Evolutionary conservation across 1,140 invertebrate genomes (phyloP).

Genomic region (Anadara kagoshimensis): DNA sequence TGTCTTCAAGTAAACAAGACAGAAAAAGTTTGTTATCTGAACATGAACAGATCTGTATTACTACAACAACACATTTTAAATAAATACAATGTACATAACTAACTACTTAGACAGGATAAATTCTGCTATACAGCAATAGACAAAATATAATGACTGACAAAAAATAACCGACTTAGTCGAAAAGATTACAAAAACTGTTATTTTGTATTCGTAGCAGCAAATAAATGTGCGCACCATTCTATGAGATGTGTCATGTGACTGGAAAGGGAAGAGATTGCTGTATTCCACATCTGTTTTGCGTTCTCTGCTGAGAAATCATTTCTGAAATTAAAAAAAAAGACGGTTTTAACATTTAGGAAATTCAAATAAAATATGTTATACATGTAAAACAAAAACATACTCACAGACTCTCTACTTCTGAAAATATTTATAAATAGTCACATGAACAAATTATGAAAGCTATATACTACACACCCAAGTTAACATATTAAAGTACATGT

Average conservation of each 20-base stretch:
- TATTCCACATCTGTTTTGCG: conserved; percentile 27
- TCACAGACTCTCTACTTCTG: background rate
- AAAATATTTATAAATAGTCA: background rate
- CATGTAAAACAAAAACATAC: background rate
- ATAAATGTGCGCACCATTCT: conserved; percentile 33
- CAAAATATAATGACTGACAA: too few relatives aligned
- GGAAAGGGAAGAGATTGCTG: conserved; percentile 28
- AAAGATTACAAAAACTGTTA: too few relatives aligned
- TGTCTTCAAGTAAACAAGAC: too few relatives aligned
- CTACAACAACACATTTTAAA: too few relatives aligned
- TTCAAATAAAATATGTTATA: background rate
- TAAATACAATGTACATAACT: too few relatives aligned
- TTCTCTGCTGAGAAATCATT: conserved; percentile 29
- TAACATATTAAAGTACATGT: background rate
- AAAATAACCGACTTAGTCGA: too few relatives aligned
- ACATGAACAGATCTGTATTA: too few relatives aligned
- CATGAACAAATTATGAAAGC: background rate
- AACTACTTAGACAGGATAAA: too few relatives aligned
- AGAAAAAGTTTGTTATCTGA: too few relatives aligned
- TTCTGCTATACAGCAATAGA: too few relatives aligned
- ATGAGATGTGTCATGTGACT: conserved; percentile 10
- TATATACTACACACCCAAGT: background rate
- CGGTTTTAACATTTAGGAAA: background rate
- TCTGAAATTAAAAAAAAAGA: conserved; percentile 26
- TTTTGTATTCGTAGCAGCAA: background rate